These are phyloP conservation scores for Vipera latastei DNA, from an alignment of 2,797 vertebrate genomes.

Conservation along the genomic window DNA sequence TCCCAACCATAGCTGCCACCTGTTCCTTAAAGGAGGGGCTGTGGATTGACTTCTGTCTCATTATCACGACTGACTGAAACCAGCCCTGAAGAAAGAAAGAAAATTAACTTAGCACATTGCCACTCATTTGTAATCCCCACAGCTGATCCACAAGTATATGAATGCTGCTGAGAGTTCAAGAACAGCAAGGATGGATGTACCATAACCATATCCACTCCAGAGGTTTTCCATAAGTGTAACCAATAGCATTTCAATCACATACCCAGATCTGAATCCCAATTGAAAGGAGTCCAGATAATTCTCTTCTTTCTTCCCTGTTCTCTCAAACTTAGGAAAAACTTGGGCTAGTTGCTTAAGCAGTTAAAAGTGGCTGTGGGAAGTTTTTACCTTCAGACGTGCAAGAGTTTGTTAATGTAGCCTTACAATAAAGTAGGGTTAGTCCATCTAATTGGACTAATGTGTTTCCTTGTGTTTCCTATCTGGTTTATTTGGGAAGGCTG, in stretches of 20 bases:
- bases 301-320: not conserved
- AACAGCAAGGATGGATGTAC: not conserved
- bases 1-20: not conserved
- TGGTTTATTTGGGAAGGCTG: not conserved
- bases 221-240: not conserved
- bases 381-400: not conserved
- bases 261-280: not conserved
- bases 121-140: not conserved
- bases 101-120: not conserved
- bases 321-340: not conserved
- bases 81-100: not conserved
- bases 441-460: not conserved
- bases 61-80: not conserved
- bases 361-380: not conserved
- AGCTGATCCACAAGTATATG: not conserved
- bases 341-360: not conserved
- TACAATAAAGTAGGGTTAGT: not conserved
- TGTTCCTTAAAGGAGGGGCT: not conserved
- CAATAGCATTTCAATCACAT: not conserved
- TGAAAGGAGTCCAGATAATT: not conserved
- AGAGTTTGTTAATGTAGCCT: not conserved
- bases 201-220: not conserved
- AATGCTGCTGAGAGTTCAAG: not conserved
- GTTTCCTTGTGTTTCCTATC: not conserved
- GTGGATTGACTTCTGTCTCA: not conserved